Percentiles rank a stretch among this genome's conserved stretches.
These are phyloP conservation scores for Acrobasis repandana DNA, from an alignment of 2,888 invertebrate genomes.

Conservation along the genomic window DNA sequence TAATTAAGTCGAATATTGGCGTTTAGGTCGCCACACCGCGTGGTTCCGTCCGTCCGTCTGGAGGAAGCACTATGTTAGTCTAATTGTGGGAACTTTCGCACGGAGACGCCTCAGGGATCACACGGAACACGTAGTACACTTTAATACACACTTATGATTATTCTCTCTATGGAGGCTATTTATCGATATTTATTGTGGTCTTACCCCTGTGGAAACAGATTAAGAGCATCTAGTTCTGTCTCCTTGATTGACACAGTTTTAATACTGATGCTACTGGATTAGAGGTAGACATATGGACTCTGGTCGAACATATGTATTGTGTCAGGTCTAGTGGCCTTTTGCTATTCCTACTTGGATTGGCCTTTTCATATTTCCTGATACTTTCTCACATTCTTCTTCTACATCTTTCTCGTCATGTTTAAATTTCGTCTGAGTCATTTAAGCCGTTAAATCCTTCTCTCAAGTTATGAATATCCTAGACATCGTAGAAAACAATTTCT, in stretches of 20 bases:
- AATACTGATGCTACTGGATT: not conserved
- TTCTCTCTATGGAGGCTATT: constrained; percentile 17
- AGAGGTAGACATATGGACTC: no score
- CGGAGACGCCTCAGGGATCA: constrained; percentile 41
- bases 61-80: constrained; percentile 1
- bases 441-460: no score
- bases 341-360: no score
- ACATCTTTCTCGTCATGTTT: no score
- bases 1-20: not conserved
- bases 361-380: no score
- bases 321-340: no score
- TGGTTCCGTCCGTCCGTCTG: not conserved
- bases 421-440: no score
- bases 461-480: no score
- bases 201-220: constrained; percentile 11
- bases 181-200: not conserved
- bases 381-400: no score
- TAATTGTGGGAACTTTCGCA: constrained; percentile 69
- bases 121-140: constrained; percentile 32
- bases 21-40: not conserved
- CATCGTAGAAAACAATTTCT: no score
- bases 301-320: no score
- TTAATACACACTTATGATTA: constrained; percentile 23
- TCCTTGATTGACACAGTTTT: constrained; percentile 5
- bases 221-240: not conserved